phyloP scores from a whole-genome alignment of 2,888 invertebrate genomes.

The Acanthopleura granulata region DNA sequence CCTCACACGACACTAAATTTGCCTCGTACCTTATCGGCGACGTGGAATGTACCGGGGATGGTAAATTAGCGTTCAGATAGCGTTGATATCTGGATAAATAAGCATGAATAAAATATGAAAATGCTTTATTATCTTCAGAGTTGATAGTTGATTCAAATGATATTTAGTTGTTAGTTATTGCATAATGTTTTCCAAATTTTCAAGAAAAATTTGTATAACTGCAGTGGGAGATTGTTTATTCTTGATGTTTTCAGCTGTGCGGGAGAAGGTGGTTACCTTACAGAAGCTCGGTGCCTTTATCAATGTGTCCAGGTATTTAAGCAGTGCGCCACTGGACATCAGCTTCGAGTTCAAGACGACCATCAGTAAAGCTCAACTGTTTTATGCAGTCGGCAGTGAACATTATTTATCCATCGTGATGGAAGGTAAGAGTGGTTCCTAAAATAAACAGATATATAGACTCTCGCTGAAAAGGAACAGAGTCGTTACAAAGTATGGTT shows the following conservation, averaged over 20 bases:
- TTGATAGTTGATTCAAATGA: too few species aligned
- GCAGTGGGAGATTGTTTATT: too few species aligned
- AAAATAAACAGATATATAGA: too few species aligned
- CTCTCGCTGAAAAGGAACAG: too few species aligned
- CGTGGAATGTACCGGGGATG: neutral
- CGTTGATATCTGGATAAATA: too few species aligned
- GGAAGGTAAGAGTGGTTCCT: neutral
- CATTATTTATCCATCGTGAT: neutral
- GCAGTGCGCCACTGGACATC: neutral
- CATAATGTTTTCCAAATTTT: too few species aligned
- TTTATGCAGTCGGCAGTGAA: neutral
- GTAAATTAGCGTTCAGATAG: neutral
- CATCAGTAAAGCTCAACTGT: neutral
- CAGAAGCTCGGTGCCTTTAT: neutral
- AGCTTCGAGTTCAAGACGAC: slow-evolving; percentile 6
- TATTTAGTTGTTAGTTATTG: too few species aligned
- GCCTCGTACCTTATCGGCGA: neutral
- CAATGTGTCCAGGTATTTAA: neutral
- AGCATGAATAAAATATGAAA: too few species aligned
- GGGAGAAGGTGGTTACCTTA: neutral
- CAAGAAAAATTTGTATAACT: too few species aligned
- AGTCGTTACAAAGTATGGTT: too few species aligned
- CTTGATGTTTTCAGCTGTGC: neutral
- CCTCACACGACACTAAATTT: neutral
- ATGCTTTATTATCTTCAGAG: too few species aligned